Percentiles rank a stretch among this genome's conserved stretches.
Evolutionary conservation across 1,140 invertebrate species (phyloP).

Genomic region (Lordiphosa mommai): DNA sequence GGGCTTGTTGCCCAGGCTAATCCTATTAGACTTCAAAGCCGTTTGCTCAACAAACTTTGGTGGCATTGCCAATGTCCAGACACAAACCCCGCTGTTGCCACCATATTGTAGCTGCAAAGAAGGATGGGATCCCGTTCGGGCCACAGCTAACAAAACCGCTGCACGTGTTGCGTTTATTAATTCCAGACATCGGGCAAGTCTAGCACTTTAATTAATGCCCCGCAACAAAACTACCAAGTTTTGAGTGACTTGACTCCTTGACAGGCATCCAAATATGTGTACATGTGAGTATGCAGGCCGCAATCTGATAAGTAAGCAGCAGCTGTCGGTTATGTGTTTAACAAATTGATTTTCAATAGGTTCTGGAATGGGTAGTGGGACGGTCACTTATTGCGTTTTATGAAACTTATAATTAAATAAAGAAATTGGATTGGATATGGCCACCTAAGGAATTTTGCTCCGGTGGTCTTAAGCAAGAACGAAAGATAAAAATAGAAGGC

Average conservation of each 20-base stretch:
- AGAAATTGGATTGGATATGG: slow-evolving; percentile 9
- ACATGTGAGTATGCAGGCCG: too few species aligned
- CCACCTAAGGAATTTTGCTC: too few species aligned
- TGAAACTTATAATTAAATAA: slow-evolving; percentile 9
- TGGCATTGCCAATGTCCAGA: slow-evolving; percentile 41
- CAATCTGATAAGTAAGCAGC: neutral
- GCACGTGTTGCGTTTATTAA: slow-evolving; percentile 74
- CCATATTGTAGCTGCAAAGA: slow-evolving; percentile 8
- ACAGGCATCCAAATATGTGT: too few species aligned
- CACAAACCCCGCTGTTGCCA: slow-evolving; percentile 6
- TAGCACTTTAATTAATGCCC: slow-evolving; percentile 52
- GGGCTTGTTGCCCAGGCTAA: slow-evolving; percentile 28
- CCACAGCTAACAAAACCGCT: slow-evolving; percentile 31
- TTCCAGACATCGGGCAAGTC: slow-evolving; percentile 38
- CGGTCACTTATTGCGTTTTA: slow-evolving; percentile 3
- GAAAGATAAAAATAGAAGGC: too few species aligned
- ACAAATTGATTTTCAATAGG: slow-evolving; percentile 65
- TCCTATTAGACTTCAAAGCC: slow-evolving; percentile 77
- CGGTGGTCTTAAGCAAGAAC: too few species aligned
- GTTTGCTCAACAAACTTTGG: slow-evolving; percentile 64
- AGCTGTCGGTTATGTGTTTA: slow-evolving; percentile 26
- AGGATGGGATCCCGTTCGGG: slow-evolving; percentile 9
- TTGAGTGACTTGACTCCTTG: slow-evolving; percentile 1
- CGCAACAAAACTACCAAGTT: slow-evolving; percentile 18
- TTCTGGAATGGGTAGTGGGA: slow-evolving; percentile 5